Percentiles rank a stretch among this genome's conserved stretches.
phyloP scores from a whole-genome alignment of 2,113 vertebrate genomes.

The Callionymus lyra region DNA sequence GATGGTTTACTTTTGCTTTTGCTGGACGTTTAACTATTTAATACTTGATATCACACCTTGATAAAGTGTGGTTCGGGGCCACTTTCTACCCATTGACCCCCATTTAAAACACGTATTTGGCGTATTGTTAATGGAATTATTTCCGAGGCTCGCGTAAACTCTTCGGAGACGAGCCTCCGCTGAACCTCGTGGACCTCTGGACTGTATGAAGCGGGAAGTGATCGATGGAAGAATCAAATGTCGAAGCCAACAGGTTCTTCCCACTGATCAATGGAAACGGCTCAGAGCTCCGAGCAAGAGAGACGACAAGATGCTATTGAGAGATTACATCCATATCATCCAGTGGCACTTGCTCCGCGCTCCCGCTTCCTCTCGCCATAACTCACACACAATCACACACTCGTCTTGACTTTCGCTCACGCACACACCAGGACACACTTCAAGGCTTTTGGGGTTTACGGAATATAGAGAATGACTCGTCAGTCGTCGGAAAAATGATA shows the following conservation, averaged over 20 bases:
- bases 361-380: slow-evolving; percentile 22
- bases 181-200: slow-evolving; percentile 9
- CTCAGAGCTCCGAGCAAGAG: slow-evolving; percentile 62
- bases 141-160: too few species aligned
- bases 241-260: slow-evolving; percentile 67
- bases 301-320: slow-evolving; percentile 65
- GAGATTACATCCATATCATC: slow-evolving; percentile 66
- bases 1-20: neutral
- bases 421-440: too few species aligned
- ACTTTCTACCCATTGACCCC: too few species aligned
- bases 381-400: slow-evolving; percentile 7
- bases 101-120: too few species aligned
- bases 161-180: too few species aligned
- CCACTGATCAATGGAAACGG: slow-evolving; percentile 70
- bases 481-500: too few species aligned
- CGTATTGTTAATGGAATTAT: too few species aligned
- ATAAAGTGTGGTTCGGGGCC: too few species aligned
- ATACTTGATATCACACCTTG: too few species aligned
- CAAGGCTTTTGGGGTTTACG: too few species aligned
- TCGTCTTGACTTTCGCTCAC: slow-evolving; percentile 31
- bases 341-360: slow-evolving; percentile 36
- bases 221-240: slow-evolving; percentile 71
- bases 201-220: slow-evolving; percentile 72
- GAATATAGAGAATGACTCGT: too few species aligned
- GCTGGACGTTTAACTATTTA: too few species aligned